Conservation (phyloP, 2,888 invertebrate genomes). For the Argyra leucocephala region DNA sequence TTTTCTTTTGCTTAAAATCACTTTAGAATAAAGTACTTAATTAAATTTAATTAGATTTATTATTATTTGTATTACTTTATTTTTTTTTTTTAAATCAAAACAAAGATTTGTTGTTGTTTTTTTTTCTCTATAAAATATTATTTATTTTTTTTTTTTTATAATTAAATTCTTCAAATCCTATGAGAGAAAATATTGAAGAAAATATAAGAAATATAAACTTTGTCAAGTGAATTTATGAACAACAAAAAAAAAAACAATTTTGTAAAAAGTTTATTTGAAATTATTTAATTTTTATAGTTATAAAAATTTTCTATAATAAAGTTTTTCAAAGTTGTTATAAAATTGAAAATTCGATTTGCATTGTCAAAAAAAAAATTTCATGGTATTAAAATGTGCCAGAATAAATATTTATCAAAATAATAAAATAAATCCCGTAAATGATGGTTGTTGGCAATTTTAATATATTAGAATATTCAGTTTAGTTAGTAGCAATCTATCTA, state of each 20-base stretch:
- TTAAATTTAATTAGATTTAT: conserved; percentile 3
- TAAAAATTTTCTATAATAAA: too few relatives aligned
- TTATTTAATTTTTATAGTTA: not conserved
- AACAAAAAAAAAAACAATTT: not conserved
- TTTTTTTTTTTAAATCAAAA: not conserved
- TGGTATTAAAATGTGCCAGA: too few relatives aligned
- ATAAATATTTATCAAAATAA: too few relatives aligned
- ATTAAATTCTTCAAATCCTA: not conserved
- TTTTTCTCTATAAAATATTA: not conserved
- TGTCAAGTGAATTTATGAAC: not conserved
- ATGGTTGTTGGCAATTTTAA: too few relatives aligned
- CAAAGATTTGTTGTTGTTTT: not conserved
- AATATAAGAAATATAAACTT: not conserved
- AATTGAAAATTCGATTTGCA: too few relatives aligned
- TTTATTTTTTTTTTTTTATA: too few relatives aligned
- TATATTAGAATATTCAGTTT: too few relatives aligned
- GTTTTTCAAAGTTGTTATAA: too few relatives aligned
- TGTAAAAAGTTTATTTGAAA: not conserved
- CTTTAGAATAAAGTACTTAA: not conserved
- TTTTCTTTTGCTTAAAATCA: not conserved
- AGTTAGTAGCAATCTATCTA: too few relatives aligned
- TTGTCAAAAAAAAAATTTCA: too few relatives aligned
- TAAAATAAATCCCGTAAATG: too few relatives aligned
- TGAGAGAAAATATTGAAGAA: not conserved
- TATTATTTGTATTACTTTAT: not conserved